Percentiles rank a stretch among this genome's conserved stretches.
Conservation (phyloP, 2,797 vertebrate species). For the Poeciliopsis gracilis region DNA sequence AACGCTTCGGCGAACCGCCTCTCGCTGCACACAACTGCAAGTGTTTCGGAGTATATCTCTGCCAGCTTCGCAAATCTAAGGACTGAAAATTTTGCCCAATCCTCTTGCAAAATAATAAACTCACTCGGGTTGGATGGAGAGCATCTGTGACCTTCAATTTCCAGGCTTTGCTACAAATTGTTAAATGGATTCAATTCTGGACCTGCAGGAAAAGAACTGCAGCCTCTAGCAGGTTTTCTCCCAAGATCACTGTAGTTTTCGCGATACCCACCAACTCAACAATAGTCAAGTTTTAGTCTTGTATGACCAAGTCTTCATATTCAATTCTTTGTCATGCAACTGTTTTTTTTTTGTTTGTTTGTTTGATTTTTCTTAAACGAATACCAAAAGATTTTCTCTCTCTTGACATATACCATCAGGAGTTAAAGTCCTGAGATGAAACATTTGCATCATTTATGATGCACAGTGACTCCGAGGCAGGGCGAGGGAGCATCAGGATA, state of each 20-base stretch:
- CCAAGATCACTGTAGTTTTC: neutral
- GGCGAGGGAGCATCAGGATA: slow-evolving; percentile 59
- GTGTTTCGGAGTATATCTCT: neutral
- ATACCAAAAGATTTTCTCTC: slow-evolving; percentile 29
- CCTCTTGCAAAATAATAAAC: neutral
- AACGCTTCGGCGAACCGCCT: neutral
- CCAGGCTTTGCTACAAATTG: neutral
- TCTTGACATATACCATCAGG: slow-evolving; percentile 51
- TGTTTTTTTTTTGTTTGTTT: too few species aligned
- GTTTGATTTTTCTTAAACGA: neutral
- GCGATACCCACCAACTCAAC: neutral
- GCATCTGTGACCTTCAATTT: neutral
- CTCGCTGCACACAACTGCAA: too few species aligned
- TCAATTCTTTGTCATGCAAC: slow-evolving; percentile 12
- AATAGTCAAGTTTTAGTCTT: neutral
- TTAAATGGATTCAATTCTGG: neutral
- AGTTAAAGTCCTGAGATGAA: slow-evolving; percentile 64
- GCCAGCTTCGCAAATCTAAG: neutral
- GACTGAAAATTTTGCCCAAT: neutral
- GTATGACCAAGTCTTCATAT: slow-evolving; percentile 11
- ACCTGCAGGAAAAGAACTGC: neutral
- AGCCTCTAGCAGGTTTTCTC: neutral
- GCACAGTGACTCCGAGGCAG: slow-evolving; percentile 65
- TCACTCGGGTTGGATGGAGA: neutral
- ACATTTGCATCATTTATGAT: slow-evolving; percentile 70